A percentile compares a stretch with the other conserved stretches of the same genome.
Conservation (phyloP, 2,888 invertebrate genomes). For the Apamea anceps region DNA sequence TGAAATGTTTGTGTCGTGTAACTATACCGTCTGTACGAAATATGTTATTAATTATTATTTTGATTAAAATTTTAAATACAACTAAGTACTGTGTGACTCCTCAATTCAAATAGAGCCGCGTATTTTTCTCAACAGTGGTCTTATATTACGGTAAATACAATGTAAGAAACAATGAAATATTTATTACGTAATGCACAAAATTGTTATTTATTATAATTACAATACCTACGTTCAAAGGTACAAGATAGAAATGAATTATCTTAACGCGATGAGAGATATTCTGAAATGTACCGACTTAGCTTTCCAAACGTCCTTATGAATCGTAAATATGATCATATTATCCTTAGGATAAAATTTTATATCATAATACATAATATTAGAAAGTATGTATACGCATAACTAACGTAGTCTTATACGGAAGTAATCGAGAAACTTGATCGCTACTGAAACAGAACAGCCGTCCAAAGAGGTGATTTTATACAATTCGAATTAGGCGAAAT, state of each 20-base stretch:
- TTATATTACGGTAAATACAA: conserved; percentile 89
- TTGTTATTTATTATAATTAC: conserved; percentile 90
- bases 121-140: conserved; percentile 86
- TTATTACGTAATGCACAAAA: conserved; percentile 90
- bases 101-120: conserved; percentile 81
- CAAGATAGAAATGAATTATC: conserved; percentile 89
- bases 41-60: conserved; percentile 81
- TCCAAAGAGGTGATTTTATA: conserved; percentile 89
- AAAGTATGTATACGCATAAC: conserved; percentile 89
- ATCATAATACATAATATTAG: conserved; percentile 89
- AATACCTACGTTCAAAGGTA: conserved; percentile 90
- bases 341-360: conserved; percentile 90
- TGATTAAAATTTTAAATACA: conserved; percentile 88
- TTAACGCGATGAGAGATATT: conserved; percentile 90
- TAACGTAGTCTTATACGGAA: conserved; percentile 90
- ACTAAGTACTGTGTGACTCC: conserved; percentile 88
- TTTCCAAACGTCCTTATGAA: conserved; percentile 87
- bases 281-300: conserved; percentile 88
- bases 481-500: conserved; percentile 90
- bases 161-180: conserved; percentile 90
- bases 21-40: conserved; percentile 84
- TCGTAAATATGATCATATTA: conserved; percentile 88
- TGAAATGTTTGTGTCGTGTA: conserved; percentile 86
- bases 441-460: conserved; percentile 88
- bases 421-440: conserved; percentile 87